These are phyloP conservation scores for Actenoides hombroni DNA, from an alignment of 2,113 vertebrate species.

Conservation along the genomic window DNA sequence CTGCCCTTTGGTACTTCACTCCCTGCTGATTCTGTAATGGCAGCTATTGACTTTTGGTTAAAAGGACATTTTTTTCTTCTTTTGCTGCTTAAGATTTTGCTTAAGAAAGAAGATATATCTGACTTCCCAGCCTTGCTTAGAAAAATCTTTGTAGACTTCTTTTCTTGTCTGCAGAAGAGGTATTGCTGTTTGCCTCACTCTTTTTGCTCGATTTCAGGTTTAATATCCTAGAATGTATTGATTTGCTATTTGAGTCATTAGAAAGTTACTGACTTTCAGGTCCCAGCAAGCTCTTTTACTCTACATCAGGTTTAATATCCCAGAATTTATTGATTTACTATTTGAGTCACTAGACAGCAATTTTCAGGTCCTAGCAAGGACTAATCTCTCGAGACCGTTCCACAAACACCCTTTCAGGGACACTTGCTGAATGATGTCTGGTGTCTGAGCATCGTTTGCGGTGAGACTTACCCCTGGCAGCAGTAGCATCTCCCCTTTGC, in stretches of 20 bases:
- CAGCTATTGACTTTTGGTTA: background rate
- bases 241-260: background rate
- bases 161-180: background rate
- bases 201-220: background rate
- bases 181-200: background rate
- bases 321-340: background rate
- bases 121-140: background rate
- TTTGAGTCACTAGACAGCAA: background rate
- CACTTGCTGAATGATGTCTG: accelerated
- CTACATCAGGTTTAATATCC: background rate
- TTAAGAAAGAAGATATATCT: background rate
- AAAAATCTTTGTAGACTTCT: background rate
- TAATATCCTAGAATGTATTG: background rate
- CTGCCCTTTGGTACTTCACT: background rate
- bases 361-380: background rate
- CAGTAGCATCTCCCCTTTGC: background rate
- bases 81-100: background rate
- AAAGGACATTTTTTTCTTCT: background rate
- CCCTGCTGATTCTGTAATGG: background rate
- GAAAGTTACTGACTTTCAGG: background rate
- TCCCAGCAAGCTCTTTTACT: background rate
- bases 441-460: background rate
- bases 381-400: background rate
- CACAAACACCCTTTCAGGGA: background rate
- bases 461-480: background rate